phyloP scores from a whole-genome alignment of 1,140 invertebrate genomes.

The Drosophila sp. region DNA sequence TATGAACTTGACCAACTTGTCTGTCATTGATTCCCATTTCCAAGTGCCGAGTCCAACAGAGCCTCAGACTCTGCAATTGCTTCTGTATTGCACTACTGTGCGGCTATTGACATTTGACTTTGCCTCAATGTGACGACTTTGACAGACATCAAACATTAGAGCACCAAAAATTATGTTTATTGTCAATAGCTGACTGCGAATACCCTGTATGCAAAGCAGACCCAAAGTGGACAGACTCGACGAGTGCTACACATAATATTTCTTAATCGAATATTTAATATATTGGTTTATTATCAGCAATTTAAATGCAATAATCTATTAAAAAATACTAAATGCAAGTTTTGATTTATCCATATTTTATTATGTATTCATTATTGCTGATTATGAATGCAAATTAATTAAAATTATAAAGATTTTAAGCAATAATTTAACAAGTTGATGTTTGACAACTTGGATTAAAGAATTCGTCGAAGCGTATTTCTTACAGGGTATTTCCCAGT shows the following conservation, averaged over 20 bases:
- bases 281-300: no score
- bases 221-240: no score
- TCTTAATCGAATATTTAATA: no score
- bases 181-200: slow-evolving; percentile 12
- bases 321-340: no score
- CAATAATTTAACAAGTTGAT: no score
- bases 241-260: no score
- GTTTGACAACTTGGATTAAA: neutral
- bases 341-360: no score
- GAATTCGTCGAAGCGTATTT: neutral
- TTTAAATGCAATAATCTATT: no score
- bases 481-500: slow-evolving; percentile 4
- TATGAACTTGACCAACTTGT: slow-evolving; percentile 32
- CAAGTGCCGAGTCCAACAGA: neutral
- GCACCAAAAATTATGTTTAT: slow-evolving; percentile 48
- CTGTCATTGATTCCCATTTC: slow-evolving; percentile 17
- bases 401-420: no score
- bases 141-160: slow-evolving; percentile 41
- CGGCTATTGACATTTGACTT: slow-evolving; percentile 62
- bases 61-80: slow-evolving; percentile 10
- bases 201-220: slow-evolving; percentile 2
- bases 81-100: slow-evolving; percentile 4
- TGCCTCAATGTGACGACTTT: slow-evolving; percentile 10
- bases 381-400: no score
- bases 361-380: no score